These are phyloP conservation scores for Poeciliopsis prolifica DNA, from an alignment of 2,113 vertebrate genomes.

Conservation along the genomic window DNA sequence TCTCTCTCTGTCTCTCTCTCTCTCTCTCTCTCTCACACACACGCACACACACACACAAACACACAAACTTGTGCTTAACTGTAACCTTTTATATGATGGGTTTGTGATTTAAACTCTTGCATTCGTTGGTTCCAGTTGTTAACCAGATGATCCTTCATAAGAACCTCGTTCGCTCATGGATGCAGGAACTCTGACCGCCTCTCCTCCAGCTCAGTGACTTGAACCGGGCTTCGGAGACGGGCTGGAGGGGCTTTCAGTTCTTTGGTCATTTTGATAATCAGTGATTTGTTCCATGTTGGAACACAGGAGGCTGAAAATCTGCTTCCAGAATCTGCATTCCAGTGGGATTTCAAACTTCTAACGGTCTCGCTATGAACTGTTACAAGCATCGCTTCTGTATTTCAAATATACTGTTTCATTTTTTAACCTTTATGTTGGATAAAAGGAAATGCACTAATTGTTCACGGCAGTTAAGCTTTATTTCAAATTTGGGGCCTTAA, in stretches of 20 bases:
- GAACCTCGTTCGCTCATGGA: slow-evolving; percentile 5
- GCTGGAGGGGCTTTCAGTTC: slow-evolving; percentile 12
- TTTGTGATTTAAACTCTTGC: not conserved
- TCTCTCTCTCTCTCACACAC: slow-evolving; percentile 16
- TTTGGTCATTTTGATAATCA: slow-evolving; percentile 25
- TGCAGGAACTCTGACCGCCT: slow-evolving; percentile 25
- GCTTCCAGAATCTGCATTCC: slow-evolving; percentile 9
- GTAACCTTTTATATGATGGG: slow-evolving; percentile 13
- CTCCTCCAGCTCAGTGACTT: slow-evolving; percentile 9
- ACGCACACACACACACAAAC: slow-evolving; percentile 9
- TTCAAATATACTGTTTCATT: slow-evolving; percentile 3
- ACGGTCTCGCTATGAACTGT: not conserved
- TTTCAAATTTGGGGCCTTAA: slow-evolving; percentile 64
- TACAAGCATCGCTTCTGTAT: not conserved
- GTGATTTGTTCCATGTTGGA: slow-evolving; percentile 71
- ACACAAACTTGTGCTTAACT: slow-evolving; percentile 47
- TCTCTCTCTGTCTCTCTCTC: slow-evolving; percentile 6
- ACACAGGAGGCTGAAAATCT: slow-evolving; percentile 31
- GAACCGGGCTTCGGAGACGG: slow-evolving; percentile 22
- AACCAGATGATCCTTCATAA: slow-evolving; percentile 5
- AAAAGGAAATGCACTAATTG: slow-evolving; percentile 24
- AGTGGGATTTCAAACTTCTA: slow-evolving; percentile 7
- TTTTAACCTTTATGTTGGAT: slow-evolving; percentile 8
- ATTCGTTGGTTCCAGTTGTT: slow-evolving; percentile 19
- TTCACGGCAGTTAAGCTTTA: slow-evolving; percentile 24